Base-by-base conservation (phyloP, 1,140 invertebrate genomes). In the Belonocnema kinseyi region DNA sequence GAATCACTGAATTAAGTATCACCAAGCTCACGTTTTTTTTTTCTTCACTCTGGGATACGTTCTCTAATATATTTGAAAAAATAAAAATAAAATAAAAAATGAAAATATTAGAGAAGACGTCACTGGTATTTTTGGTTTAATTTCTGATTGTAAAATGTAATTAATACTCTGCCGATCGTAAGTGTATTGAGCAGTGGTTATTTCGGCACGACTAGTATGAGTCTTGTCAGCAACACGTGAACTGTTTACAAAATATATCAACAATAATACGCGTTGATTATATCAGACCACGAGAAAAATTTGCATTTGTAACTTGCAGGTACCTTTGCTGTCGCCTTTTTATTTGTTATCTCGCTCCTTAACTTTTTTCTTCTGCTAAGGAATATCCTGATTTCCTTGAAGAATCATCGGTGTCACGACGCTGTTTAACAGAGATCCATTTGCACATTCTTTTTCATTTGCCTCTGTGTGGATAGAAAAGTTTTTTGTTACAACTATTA, bases 381-480 rank as follows among this genome's bases (percentile, higher is more conserved):
- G n/a, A 66, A 87, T 85, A 72, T 91, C 89, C 50, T 53, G 72
- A 26, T 53, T 53, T 53, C 72, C n/a, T 2, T 19, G 21, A 53
- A 74, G 14, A 52, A 89, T 87, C 75, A 86, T 87, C 16, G 88
- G 74, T 14, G 86, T 66, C 50, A 85, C 82, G 75, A 77, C 86
- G 73, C 88, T 84, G 50, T 86, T 85, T 50, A 90, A 58, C 10
- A 91, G 77, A 0, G 82, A 81, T 2, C 88, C 88, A 77, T 88
- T 90, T 74, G 90, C 90, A 13, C 82, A 75, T 40, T 90, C 89
- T 80, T 91, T 91, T 70, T 78, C 80, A 70, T 85, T 86, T 66
- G 75, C 80, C 19, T 90, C 87, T 33, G 76, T 78, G 11, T 80
- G 83, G 17, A 79, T 83, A 33, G 82, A 66, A 8, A 87, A 83